These are phyloP conservation scores for Aromia moschata DNA, from an alignment of 2,888 invertebrate species.

Conservation along the genomic window DNA sequence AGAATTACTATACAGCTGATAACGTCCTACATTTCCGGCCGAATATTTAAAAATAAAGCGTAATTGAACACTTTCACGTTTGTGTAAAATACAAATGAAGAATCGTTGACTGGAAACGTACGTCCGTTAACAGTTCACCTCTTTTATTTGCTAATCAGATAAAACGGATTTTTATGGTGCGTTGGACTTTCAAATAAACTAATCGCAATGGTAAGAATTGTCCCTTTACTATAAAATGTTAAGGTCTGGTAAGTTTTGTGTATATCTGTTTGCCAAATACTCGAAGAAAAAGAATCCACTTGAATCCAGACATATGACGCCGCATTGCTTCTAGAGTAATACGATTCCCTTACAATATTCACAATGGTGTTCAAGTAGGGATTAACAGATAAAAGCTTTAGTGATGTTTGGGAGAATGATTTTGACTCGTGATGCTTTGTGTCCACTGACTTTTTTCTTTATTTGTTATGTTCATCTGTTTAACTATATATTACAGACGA, in stretches of 20 bases:
- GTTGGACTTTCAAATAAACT: not conserved
- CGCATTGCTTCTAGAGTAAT: conserved; percentile 4
- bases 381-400: not conserved
- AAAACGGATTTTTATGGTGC: not conserved
- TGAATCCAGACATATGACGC: conserved; percentile 10
- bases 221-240: too few relatives aligned
- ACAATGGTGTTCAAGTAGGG: not conserved
- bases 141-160: conserved; percentile 1
- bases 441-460: not conserved
- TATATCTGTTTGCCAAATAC: conserved; percentile 11
- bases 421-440: not conserved
- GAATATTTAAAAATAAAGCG: not conserved
- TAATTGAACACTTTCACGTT: not conserved
- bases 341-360: conserved; percentile 5
- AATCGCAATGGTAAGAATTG: too few relatives aligned
- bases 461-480: not conserved
- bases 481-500: too few relatives aligned
- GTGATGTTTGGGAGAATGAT: not conserved
- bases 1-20: too few relatives aligned
- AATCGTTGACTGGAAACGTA: not conserved
- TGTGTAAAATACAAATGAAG: not conserved
- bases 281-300: not conserved
- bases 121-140: not conserved
- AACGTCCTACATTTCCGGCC: not conserved
- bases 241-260: not conserved